Conservation (phyloP, 2,113 vertebrate genomes). For the Progne subis region DNA sequence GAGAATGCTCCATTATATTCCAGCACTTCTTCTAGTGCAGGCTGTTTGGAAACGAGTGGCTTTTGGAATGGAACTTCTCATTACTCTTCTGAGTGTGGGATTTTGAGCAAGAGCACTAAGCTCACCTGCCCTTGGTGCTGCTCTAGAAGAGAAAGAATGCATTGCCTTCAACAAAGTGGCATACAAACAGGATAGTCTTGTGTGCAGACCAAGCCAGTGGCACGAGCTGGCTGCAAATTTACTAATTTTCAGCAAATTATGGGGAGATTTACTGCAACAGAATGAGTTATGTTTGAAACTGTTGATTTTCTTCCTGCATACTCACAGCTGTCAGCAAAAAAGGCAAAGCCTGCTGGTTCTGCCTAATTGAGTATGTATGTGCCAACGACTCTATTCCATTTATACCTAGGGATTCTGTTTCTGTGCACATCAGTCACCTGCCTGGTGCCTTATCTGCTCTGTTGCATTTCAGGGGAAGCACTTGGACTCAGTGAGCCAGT, state of each 20-base stretch:
- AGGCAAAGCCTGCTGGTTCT: background rate
- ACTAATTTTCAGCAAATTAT: background rate
- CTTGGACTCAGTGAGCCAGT: conserved; percentile 75
- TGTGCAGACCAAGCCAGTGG: background rate
- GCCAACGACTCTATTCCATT: background rate
- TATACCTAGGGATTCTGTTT: background rate
- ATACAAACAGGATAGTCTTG: background rate
- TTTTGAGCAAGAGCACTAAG: background rate
- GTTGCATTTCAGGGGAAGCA: conserved; percentile 72
- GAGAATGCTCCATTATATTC: accelerated
- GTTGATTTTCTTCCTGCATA: background rate
- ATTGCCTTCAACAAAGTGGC: background rate
- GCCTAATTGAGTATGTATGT: background rate
- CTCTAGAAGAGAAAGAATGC: background rate
- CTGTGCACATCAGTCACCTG: background rate
- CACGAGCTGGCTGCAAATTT: background rate
- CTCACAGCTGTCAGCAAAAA: background rate
- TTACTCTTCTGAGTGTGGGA: background rate
- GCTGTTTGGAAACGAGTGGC: background rate
- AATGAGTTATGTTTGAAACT: background rate
- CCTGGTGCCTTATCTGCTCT: background rate
- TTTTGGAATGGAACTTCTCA: background rate
- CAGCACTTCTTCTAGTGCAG: background rate
- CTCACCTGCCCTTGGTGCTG: background rate
- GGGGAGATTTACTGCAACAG: background rate